phyloP scores from a whole-genome alignment of 1,140 invertebrate genomes.

The Laupala kohalensis region DNA sequence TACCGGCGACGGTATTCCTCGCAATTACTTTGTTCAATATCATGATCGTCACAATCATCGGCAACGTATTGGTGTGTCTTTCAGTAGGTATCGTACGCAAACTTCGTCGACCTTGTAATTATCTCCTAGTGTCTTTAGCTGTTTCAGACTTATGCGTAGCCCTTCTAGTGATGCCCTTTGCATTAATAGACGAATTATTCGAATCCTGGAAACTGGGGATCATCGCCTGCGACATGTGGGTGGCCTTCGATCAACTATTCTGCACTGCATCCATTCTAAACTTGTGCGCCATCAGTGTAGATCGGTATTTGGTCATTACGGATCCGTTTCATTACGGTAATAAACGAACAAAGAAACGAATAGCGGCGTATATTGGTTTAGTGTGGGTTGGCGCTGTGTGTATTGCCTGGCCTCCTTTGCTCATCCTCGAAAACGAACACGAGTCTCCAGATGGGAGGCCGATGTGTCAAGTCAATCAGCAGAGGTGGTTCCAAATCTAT shows the following conservation, averaged over 20 bases:
- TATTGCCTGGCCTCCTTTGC: slow-evolving; percentile 73
- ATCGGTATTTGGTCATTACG: slow-evolving; percentile 79
- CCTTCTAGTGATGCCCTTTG: slow-evolving; percentile 74
- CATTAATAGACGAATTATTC: slow-evolving; percentile 63
- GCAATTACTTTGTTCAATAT: slow-evolving; percentile 56
- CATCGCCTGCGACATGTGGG: slow-evolving; percentile 75
- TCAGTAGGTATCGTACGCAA: slow-evolving; percentile 79
- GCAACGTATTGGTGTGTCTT: slow-evolving; percentile 79
- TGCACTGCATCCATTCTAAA: slow-evolving; percentile 84
- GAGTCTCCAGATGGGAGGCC: slow-evolving; percentile 34
- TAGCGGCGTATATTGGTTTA: slow-evolving; percentile 70
- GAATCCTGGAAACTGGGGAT: slow-evolving; percentile 74
- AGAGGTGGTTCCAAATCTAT: slow-evolving; percentile 79
- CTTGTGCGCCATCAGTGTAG: slow-evolving; percentile 81
- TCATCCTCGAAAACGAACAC: slow-evolving; percentile 80
- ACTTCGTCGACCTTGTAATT: slow-evolving; percentile 69
- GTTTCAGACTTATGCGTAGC: slow-evolving; percentile 76
- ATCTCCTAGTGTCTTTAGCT: slow-evolving; percentile 79
- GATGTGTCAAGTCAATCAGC: slow-evolving; percentile 70
- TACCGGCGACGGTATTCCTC: slow-evolving; percentile 50
- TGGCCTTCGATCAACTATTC: slow-evolving; percentile 65
- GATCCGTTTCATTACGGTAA: slow-evolving; percentile 81
- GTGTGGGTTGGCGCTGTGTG: slow-evolving; percentile 82
- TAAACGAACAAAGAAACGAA: slow-evolving; percentile 68
- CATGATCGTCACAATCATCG: slow-evolving; percentile 68